Evolutionary conservation across 2,797 vertebrate species (phyloP), one percentile per base, ranked within the genome.

Genomic region (Lacerta bilineata): DNA sequence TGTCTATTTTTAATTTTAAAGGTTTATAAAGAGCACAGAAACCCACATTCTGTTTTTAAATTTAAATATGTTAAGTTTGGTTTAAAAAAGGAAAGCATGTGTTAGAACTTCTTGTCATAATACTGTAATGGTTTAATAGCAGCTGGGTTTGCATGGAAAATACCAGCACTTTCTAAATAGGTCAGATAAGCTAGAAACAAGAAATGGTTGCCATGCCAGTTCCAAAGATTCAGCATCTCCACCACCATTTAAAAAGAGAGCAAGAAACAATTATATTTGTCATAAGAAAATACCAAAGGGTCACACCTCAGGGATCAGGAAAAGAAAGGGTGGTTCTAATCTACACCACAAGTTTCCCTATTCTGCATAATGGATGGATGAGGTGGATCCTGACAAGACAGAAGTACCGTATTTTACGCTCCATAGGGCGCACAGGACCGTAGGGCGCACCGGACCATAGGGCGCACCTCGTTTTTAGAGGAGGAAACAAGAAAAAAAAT

Each of bases 101-200:
- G 86, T 93, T 94, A 94, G 91, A 92, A 94, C 92, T 92, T 93
- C 91, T 88, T 93, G 90, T 92, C 93, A 84, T 94, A 90, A 79
- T 91, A 89, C 69, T 93, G 88, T 91, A 85, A 68, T 91, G 92
- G 91, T 93, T 91, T 88, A 93, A 3, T 0, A 69, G 84, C 27
- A 59, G 27, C 36, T 20, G n/a, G 11, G 25, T n/a, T 86, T 82
- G 72, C 86, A 86, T 88, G 91, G 87, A 95, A 95, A 93, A 91
- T 88, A 78, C 89, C 68, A 72, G 87, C 50, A 84, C 82, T 88
- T 86, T 94, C 84, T 85, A 92, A 90, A 85, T 80, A 87, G n/a
- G 93, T 90, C 93, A 93, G 75, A 83, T 46, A 90, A 86, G 88
- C 85, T 90, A 94, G 93, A 80, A 80, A 93, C 46, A 59, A 23